Percentiles rank a stretch among this genome's conserved stretches.
phyloP scores from a whole-genome alignment of 2,113 vertebrate species.

The Thermophis baileyi region DNA sequence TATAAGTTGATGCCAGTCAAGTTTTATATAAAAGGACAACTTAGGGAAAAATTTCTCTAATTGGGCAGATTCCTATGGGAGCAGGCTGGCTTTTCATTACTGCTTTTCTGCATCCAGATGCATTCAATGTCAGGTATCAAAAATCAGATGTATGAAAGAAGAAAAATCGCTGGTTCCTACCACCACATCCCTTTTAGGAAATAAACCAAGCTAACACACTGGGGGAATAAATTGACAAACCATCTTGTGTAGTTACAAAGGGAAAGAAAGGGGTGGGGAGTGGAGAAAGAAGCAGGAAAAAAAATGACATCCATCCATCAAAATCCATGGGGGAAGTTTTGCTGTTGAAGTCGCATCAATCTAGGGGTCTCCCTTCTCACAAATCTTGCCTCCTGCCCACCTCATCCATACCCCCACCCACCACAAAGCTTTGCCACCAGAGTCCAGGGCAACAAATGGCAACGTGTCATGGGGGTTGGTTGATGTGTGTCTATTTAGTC shows the following conservation, averaged over 20 bases:
- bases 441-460: conserved; percentile 84
- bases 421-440: conserved; percentile 71
- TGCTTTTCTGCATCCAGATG: conserved; percentile 51
- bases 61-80: background rate
- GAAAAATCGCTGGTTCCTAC: conserved; percentile 79
- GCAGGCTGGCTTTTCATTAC: background rate
- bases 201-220: conserved; percentile 63
- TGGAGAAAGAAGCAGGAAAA: too few relatives aligned
- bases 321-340: conserved; percentile 76
- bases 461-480: conserved; percentile 80
- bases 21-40: background rate
- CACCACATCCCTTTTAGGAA: background rate
- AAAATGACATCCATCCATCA: conserved; percentile 53
- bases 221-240: conserved; percentile 85
- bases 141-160: conserved; percentile 80
- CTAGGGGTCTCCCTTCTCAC: conserved; percentile 59
- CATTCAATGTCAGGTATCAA: conserved; percentile 31
- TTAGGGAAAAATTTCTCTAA: background rate
- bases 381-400: conserved; percentile 31
- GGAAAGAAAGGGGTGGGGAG: background rate
- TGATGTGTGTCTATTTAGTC: conserved; percentile 92
- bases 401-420: conserved; percentile 51
- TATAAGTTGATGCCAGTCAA: background rate
- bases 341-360: conserved; percentile 64
- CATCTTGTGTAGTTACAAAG: conserved; percentile 71